phyloP scores from a whole-genome alignment of 1,140 invertebrate genomes.

The Drosophila kikkawai region DNA sequence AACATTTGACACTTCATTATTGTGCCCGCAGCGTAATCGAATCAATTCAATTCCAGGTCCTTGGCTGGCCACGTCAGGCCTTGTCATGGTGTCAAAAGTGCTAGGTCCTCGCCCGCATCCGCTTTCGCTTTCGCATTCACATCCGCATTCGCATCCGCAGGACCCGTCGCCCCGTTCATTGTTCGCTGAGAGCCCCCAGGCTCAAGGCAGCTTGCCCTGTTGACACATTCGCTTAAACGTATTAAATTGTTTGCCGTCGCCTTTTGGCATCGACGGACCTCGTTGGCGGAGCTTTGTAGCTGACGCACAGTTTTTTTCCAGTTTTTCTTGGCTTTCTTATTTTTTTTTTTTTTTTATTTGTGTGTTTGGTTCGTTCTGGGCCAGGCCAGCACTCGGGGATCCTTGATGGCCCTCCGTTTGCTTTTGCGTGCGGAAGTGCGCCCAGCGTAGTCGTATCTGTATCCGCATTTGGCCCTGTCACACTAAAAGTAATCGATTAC shows the following conservation, averaged over 20 bases:
- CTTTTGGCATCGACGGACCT: constrained; percentile 57
- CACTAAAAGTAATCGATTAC: constrained; percentile 76
- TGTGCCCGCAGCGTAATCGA: constrained; percentile 84
- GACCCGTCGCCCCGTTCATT: constrained; percentile 35
- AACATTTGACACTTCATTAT: constrained; percentile 85
- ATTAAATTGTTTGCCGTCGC: constrained; percentile 83
- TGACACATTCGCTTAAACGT: constrained; percentile 84
- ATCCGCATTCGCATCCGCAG: constrained; percentile 10
- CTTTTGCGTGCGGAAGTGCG: constrained; percentile 69
- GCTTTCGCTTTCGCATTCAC: neutral
- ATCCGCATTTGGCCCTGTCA: constrained; percentile 61
- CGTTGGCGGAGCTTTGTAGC: constrained; percentile 38
- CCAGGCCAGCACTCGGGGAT: constrained; percentile 4
- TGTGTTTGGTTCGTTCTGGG: neutral
- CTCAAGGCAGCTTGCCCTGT: constrained; percentile 81
- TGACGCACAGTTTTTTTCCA: constrained; percentile 62
- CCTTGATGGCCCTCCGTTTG: constrained; percentile 47
- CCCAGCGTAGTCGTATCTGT: constrained; percentile 48
- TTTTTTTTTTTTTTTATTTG: neutral
- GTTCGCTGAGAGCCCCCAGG: constrained; percentile 56
- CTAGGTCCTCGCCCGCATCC: constrained; percentile 56
- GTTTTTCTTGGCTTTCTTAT: constrained; percentile 15
- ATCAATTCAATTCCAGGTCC: constrained; percentile 77
- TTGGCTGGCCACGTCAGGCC: constrained; percentile 40
- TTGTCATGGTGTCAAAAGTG: constrained; percentile 76